phyloP scores from a whole-genome alignment of 2,797 vertebrate species.

The Platyrinchus mystaceus region DNA sequence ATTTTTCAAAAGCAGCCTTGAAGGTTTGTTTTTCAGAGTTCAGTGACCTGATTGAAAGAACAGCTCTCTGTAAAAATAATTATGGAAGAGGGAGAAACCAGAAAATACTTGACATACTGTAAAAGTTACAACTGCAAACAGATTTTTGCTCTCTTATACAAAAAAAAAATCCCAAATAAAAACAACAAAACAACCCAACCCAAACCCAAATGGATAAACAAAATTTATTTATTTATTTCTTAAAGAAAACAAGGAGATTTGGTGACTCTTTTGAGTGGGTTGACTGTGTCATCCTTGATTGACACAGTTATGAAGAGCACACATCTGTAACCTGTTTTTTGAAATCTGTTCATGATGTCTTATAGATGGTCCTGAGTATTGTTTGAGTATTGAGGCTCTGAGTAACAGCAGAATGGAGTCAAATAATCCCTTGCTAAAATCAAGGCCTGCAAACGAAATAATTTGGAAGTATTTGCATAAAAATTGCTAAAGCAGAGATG shows the following conservation, averaged over 20 bases:
- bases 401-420: neutral
- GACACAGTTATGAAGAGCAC: neutral
- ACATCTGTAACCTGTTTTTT: neutral
- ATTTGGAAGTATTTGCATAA: neutral
- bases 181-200: neutral
- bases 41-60: slow-evolving; percentile 58
- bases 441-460: neutral
- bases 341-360: neutral
- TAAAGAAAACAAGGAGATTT: neutral
- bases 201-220: neutral
- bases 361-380: neutral
- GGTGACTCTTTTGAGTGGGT: neutral
- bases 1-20: slow-evolving; percentile 58
- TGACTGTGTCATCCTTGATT: neutral
- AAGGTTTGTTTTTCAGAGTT: slow-evolving; percentile 55
- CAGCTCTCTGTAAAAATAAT: slow-evolving; percentile 65
- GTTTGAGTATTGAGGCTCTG: neutral
- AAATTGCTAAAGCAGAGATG: neutral
- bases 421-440: neutral
- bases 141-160: neutral
- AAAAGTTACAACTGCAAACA: slow-evolving; percentile 42
- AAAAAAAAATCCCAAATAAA: neutral
- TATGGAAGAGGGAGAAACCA: neutral
- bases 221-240: neutral
- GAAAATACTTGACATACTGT: slow-evolving; percentile 9